These are phyloP conservation scores for Trematomus bernacchii DNA, from an alignment of 2,797 vertebrate species.

Conservation along the genomic window DNA sequence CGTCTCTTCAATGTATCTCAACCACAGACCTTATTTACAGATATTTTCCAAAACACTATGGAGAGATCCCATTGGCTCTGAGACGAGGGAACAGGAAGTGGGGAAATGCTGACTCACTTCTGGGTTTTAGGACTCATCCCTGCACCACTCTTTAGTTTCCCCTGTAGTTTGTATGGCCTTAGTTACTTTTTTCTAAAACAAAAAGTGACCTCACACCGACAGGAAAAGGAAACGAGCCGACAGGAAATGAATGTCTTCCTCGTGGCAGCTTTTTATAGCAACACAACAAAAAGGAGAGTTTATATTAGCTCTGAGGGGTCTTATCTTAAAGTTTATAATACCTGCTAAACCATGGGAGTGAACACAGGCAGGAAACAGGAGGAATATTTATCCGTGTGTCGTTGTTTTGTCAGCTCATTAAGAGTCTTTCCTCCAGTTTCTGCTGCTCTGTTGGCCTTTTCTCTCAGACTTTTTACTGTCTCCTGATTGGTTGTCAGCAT, in stretches of 20 bases:
- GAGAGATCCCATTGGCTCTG: too few relatives aligned
- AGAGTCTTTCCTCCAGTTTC: neutral
- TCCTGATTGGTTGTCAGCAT: neutral
- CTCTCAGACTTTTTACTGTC: neutral
- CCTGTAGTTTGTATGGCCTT: too few relatives aligned
- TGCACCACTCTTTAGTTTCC: too few relatives aligned
- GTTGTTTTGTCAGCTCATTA: conserved; percentile 18
- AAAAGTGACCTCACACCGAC: conserved; percentile 42
- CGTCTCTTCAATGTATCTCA: too few relatives aligned
- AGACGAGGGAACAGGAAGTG: too few relatives aligned
- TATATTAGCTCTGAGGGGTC: neutral
- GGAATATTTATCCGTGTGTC: neutral
- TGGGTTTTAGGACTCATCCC: too few relatives aligned
- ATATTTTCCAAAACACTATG: too few relatives aligned
- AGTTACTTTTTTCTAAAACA: conserved; percentile 23
- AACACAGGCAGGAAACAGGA: conserved; percentile 1
- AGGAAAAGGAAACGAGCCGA: conserved; percentile 56
- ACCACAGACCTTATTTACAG: too few relatives aligned
- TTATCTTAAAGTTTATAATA: neutral
- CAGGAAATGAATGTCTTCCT: conserved; percentile 63
- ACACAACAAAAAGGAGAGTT: neutral
- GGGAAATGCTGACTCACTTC: too few relatives aligned
- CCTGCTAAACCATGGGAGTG: neutral
- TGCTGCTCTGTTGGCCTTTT: conserved; percentile 10
- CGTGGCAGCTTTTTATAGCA: conserved; percentile 49